These are phyloP conservation scores for Nesometra sesokonis DNA, from an alignment of 35 echinoderm and acorn worm species.

Conservation along the genomic window DNA sequence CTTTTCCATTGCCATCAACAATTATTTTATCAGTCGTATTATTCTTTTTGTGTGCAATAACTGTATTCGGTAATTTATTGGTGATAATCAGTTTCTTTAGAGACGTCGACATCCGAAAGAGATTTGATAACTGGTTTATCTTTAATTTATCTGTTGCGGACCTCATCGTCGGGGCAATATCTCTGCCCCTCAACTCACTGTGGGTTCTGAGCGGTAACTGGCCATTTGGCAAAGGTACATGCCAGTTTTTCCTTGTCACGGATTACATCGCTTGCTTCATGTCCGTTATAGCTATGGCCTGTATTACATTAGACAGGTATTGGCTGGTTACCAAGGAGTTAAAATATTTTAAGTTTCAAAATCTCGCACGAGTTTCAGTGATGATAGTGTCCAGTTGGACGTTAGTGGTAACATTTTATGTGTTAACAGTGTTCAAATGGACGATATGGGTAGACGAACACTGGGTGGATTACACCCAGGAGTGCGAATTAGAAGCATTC, in stretches of 20 bases:
- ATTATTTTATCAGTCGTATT: background rate
- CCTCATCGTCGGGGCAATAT: slow-evolving; percentile 14
- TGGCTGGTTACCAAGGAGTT: slow-evolving; percentile 24
- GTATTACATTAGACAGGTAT: slow-evolving; percentile 22
- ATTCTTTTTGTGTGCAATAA: background rate
- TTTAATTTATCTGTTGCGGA: slow-evolving; percentile 31
- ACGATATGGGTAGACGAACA: background rate
- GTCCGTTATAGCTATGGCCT: slow-evolving; percentile 3
- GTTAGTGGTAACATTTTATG: background rate
- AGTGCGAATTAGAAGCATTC: slow-evolving; percentile 33
- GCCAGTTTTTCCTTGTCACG: slow-evolving; percentile 15
- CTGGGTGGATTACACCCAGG: slow-evolving; percentile 5
- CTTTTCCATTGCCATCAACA: background rate
- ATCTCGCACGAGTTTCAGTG: background rate
- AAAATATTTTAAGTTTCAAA: slow-evolving; percentile 10
- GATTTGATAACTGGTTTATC: slow-evolving; percentile 28
- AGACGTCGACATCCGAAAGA: background rate
- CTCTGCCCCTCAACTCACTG: slow-evolving; percentile 19
- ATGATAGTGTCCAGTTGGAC: background rate
- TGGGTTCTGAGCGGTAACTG: slow-evolving; percentile 5
- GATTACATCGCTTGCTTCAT: slow-evolving; percentile 7
- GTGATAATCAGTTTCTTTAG: slow-evolving; percentile 9
- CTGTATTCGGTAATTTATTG: slow-evolving; percentile 17
- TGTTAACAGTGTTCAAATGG: slow-evolving; percentile 14
- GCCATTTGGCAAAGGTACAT: slow-evolving; percentile 27